phyloP scores from a whole-genome alignment of 2,113 vertebrate genomes.

The Malurus alboscapulatus region DNA sequence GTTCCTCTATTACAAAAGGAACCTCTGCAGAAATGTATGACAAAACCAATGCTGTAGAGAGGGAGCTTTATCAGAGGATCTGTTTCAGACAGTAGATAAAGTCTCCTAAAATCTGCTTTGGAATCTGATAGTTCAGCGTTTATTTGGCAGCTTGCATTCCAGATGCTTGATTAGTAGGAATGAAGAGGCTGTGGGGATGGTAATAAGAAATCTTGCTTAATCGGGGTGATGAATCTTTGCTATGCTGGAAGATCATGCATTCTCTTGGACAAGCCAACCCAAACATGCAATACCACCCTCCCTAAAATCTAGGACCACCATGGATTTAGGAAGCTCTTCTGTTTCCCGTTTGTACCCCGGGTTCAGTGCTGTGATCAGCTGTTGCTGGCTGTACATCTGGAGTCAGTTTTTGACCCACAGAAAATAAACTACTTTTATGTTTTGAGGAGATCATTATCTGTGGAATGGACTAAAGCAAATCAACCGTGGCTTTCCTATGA shows the following conservation, averaged over 20 bases:
- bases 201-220: constrained; percentile 39
- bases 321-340: background rate
- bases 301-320: background rate
- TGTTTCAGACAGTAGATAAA: background rate
- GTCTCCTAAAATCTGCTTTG: constrained; percentile 21
- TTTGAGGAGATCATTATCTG: constrained; percentile 47
- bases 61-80: constrained; percentile 3
- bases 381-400: background rate
- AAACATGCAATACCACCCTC: background rate
- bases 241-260: background rate
- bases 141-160: constrained; percentile 3
- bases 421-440: constrained; percentile 22
- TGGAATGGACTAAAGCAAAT: constrained; percentile 11
- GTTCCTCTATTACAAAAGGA: background rate
- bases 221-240: constrained; percentile 10
- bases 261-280: constrained; percentile 25
- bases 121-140: constrained; percentile 32
- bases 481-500: background rate
- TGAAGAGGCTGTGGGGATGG: background rate
- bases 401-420: background rate
- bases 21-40: background rate
- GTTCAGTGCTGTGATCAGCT: background rate
- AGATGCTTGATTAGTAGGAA: constrained; percentile 28
- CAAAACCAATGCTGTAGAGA: background rate
- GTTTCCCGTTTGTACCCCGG: rapidly evolving